Base-by-base conservation (phyloP, 2,888 invertebrate genomes). In the Acanthosepion pharaonis region DNA sequence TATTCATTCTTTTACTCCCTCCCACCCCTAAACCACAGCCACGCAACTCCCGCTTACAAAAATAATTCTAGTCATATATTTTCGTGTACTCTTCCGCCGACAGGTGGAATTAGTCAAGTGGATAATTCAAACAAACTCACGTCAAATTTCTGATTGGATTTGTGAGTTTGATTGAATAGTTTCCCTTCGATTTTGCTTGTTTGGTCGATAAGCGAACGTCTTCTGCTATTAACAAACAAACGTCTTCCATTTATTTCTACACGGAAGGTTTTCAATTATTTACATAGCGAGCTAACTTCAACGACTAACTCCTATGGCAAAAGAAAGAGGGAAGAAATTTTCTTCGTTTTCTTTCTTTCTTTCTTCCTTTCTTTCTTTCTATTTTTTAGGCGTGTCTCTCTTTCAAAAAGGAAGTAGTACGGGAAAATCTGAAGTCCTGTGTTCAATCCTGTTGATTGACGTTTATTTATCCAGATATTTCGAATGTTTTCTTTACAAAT, bases 61-160 rank as follows among this genome's bases (percentile, higher is more conserved):
- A 15, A n/a, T n/a, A n/a, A 78, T 78, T 33, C 78, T 78, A n/a
- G n/a, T n/a, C 78, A n/a, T n/a, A 78, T 78, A 1, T n/a, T 78
- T 33, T 78, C 78, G 78, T 78, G 78, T 1, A 78, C 78, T 78
- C 78, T 78, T 15, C 78, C 78, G 78, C 33, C 78, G 78, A 78
- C 78, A 78, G 78, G 78, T 78, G 78, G 78, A 78, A 78, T 78
- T 78, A 78, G n/a, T 78, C 78, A n/a, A 78, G 78, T 78, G 78
- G 78, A 78, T 78, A 78, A 78, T 78, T 78, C n/a, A 78, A 78
- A 78, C 33, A 78, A 78, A 78, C 78, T 78, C 78, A 78, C 78
- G 78, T 78, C 78, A 78, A n/a, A 78, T 78, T 78, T 33, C 78
- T 78, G 78, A 78, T 78, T 78, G 78, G 78, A 78, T 78, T 78